These are phyloP conservation scores for Podarcis cretensis DNA, from an alignment of 2,113 vertebrate species.

Conservation along the genomic window DNA sequence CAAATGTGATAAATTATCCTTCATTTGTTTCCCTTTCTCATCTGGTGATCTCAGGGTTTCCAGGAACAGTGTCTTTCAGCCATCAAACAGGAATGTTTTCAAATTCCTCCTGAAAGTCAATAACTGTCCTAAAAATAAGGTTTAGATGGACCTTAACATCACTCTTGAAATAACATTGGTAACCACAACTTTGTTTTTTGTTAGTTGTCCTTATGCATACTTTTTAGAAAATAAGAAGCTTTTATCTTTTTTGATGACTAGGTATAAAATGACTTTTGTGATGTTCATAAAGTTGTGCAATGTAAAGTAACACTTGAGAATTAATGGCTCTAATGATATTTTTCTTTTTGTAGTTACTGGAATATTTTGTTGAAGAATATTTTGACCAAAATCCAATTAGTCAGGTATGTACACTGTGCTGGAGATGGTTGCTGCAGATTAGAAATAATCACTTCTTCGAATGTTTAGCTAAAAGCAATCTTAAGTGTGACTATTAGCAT, in stretches of 20 bases:
- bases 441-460: too few relatives aligned
- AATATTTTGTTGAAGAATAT: constrained; percentile 94
- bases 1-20: neutral
- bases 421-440: constrained; percentile 13
- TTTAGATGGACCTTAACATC: neutral
- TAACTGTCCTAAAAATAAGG: neutral
- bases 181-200: neutral
- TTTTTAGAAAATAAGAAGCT: neutral
- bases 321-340: constrained; percentile 27
- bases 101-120: too few relatives aligned
- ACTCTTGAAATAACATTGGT: neutral
- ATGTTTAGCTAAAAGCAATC: too few relatives aligned
- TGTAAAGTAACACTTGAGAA: neutral
- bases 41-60: neutral
- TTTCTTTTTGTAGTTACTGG: constrained; percentile 83
- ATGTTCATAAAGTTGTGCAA: neutral
- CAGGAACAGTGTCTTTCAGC: neutral
- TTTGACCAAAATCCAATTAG: constrained; percentile 99
- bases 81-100: too few relatives aligned
- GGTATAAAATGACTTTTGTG: neutral
- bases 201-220: neutral
- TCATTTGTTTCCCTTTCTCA: neutral
- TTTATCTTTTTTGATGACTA: neutral
- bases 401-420: constrained; percentile 82
- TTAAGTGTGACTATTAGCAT: neutral